phyloP scores from a whole-genome alignment of 2,113 vertebrate genomes.

The Herpetotheres cachinnans region DNA sequence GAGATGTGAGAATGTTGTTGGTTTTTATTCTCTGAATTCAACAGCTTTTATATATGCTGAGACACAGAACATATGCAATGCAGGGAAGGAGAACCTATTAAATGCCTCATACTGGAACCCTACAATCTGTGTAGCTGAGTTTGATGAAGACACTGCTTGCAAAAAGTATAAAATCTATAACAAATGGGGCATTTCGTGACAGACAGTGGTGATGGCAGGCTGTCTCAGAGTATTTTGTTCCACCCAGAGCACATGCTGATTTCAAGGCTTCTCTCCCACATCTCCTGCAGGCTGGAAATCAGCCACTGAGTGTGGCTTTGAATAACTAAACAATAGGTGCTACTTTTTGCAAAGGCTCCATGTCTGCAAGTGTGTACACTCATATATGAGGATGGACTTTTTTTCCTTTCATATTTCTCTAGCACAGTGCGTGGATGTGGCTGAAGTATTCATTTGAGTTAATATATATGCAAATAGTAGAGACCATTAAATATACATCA shows the following conservation, averaged over 20 bases:
- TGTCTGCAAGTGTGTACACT: neutral
- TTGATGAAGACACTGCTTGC: neutral
- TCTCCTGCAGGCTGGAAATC: constrained; percentile 27
- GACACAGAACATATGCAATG: neutral
- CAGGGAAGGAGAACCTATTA: neutral
- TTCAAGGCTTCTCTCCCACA: neutral
- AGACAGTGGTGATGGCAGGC: neutral
- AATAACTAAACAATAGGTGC: constrained; percentile 13
- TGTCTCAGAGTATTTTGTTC: neutral
- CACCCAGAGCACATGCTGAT: neutral
- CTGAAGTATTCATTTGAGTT: neutral
- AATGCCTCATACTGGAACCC: neutral
- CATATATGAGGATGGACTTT: neutral
- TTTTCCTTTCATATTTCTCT: neutral
- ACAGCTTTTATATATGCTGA: neutral
- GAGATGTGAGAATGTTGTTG: neutral
- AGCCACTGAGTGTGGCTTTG: neutral
- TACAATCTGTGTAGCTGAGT: neutral
- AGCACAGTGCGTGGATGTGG: neutral
- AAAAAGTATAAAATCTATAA: neutral
- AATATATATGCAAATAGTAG: constrained; percentile 20
- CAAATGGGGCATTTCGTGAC: neutral
- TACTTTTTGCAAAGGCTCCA: neutral
- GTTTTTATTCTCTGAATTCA: neutral
- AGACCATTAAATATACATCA: constrained; percentile 22